Base-by-base conservation (phyloP, 2,113 vertebrate genomes). In the Pollimyrus isidori region DNA sequence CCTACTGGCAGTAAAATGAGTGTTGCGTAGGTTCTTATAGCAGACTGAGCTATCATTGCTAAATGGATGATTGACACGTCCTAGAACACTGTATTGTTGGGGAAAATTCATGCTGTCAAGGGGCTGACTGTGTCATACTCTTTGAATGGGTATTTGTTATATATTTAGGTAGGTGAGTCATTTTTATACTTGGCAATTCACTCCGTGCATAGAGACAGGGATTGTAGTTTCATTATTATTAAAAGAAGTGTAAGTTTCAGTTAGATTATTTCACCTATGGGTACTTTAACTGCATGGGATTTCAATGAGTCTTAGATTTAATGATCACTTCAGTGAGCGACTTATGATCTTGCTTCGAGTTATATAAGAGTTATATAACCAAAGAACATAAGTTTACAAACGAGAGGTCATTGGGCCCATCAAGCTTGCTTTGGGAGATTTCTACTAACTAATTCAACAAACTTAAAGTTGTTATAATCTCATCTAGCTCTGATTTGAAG, bases 111-210 rank as follows among this genome's bases (percentile, higher is more conserved):
- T 11, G 85, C 17, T 87, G 48, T 53, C 85, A 53, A 13, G 50
- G 73, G n/a, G 73, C 30, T 76, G 73, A 42, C 35, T 80, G 73
- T 42, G 73, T 69, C 62, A 42, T 42, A 9, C 46, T 50, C 46
- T 49, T 86, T 86, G 46, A 86, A 86, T 49, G 46, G 23, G 26
- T 50, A 86, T 80, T 80, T 80, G 39, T 80, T 80, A 50, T 86
- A 86, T 49, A 86, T 49, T 86, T 86, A 48, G 73, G 23, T 26
- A 23, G 49, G 45, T 21, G 45, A 50, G 83, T 86, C 42, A 86
- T 48, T 86, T 48, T 84, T 46, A 84, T 26, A 84, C 21, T 23
- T 13, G 39, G 82, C 82, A 84, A 84, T 23, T 86, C 45, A n/a
- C 7, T 26, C 21, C 21, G 1, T 49, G 83, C 13, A 86, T 50